A percentile compares a stretch with the other conserved stretches of the same genome.
phyloP scores from a whole-genome alignment of 1,140 invertebrate species.

The Drosophila aff. region DNA sequence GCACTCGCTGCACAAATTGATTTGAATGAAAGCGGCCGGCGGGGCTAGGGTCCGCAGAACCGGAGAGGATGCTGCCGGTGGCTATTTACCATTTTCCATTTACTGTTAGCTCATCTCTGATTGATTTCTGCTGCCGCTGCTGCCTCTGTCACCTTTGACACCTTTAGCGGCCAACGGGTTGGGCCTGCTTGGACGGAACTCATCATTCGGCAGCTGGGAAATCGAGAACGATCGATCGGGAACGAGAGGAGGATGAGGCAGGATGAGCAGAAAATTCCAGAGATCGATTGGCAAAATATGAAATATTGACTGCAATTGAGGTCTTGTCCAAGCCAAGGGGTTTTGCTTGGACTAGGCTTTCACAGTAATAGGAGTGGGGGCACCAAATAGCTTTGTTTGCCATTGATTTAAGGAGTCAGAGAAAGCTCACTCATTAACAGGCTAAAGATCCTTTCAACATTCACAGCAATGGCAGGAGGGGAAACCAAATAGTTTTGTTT shows the following conservation, averaged over 20 bases:
- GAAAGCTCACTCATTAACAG: not conserved
- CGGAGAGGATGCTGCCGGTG: constrained; percentile 28
- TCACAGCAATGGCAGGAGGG: not conserved
- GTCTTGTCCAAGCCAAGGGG: not conserved
- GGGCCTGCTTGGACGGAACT: constrained; percentile 34
- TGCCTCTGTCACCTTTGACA: constrained; percentile 74
- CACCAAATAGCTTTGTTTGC: not conserved
- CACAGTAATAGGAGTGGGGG: not conserved
- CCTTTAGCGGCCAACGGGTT: constrained; percentile 61
- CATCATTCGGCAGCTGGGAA: constrained; percentile 46
- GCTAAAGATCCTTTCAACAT: not conserved
- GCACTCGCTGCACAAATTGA: constrained; percentile 70
- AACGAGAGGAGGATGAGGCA: not conserved
- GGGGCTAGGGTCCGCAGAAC: constrained; percentile 12
- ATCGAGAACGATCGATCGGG: constrained; percentile 17
- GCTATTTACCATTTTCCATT: constrained; percentile 66
- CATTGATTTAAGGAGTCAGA: not conserved
- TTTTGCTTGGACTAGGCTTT: constrained; percentile 2
- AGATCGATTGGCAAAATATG: constrained; percentile 17
- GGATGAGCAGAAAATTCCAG: constrained; percentile 4
- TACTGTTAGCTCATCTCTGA: constrained; percentile 76
- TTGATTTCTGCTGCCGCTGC: constrained; percentile 72
- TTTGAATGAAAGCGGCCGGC: constrained; percentile 59
- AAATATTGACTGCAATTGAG: constrained; percentile 20
- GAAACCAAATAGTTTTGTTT: not conserved